phyloP scores from a whole-genome alignment of 2,888 invertebrate genomes.

The Rhagonycha fulva region DNA sequence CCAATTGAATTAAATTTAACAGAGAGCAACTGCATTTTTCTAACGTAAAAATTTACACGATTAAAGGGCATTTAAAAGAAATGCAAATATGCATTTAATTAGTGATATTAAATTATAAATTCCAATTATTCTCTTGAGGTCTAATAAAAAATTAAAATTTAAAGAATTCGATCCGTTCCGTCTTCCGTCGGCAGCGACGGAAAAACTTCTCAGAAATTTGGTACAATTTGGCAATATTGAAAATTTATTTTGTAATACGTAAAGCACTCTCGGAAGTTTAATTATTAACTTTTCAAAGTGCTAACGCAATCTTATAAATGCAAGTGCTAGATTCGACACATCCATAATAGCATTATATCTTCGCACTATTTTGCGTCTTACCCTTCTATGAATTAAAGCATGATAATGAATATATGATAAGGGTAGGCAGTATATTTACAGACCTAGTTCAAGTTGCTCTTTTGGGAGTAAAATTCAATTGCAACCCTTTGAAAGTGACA shows the following conservation, averaged over 20 bases:
- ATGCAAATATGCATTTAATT: slow-evolving; percentile 54
- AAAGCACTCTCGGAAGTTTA: neutral
- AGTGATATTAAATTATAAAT: slow-evolving; percentile 54
- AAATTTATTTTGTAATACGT: neutral
- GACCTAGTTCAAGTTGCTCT: slow-evolving; percentile 49
- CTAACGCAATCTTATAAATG: neutral
- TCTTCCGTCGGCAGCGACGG: neutral
- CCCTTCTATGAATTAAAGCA: slow-evolving; percentile 48
- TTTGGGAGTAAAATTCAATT: slow-evolving; percentile 52
- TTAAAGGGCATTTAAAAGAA: slow-evolving; percentile 30
- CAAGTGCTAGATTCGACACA: slow-evolving; percentile 8
- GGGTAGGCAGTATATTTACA: slow-evolving; percentile 48
- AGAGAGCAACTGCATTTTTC: neutral
- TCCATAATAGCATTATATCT: slow-evolving; percentile 26
- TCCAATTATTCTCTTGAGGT: slow-evolving; percentile 41
- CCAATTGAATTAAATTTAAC: neutral
- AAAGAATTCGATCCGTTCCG: neutral
- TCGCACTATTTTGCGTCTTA: slow-evolving; percentile 29
- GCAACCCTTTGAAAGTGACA: slow-evolving; percentile 52
- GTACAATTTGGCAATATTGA: neutral
- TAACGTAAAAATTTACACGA: neutral
- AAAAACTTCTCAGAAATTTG: no score
- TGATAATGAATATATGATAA: slow-evolving; percentile 53
- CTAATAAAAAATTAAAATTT: neutral
- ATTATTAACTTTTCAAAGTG: neutral